These are phyloP conservation scores for Artibeus lituratus DNA, from an alignment of 2,797 vertebrate genomes.

Conservation along the genomic window DNA sequence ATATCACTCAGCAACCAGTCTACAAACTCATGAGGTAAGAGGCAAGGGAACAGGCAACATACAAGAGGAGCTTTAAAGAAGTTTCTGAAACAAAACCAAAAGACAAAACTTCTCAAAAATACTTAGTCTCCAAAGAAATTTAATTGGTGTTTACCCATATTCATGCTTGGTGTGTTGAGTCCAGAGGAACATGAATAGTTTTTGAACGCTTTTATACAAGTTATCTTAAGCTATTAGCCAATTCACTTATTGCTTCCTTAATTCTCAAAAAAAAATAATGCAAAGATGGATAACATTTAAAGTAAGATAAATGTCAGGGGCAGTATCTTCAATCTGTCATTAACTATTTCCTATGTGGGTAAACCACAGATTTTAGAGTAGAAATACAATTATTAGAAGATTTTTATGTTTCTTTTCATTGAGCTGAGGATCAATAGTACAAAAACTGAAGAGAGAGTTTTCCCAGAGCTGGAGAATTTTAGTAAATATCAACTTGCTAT, in stretches of 20 bases:
- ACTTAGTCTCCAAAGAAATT: not conserved
- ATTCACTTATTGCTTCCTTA: not conserved
- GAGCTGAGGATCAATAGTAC: constrained; percentile 62
- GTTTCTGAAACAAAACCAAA: not conserved
- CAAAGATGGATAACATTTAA: constrained; percentile 54
- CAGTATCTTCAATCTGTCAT: constrained; percentile 54
- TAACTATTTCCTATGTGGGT: not conserved
- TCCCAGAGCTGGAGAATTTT: constrained; percentile 46
- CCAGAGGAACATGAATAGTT: not conserved
- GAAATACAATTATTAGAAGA: constrained; percentile 62
- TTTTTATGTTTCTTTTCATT: constrained; percentile 68
- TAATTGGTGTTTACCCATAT: not conserved
- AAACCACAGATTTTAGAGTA: constrained; percentile 42
- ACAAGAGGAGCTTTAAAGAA: not conserved
- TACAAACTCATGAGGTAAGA: not conserved
- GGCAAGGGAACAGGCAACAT: not conserved
- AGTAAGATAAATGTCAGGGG: constrained; percentile 59
- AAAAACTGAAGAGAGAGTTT: constrained; percentile 35
- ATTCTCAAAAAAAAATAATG: not conserved
- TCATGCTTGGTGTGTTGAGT: not conserved
- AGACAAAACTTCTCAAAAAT: not conserved
- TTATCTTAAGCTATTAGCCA: constrained; percentile 29
- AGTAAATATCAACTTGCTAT: constrained; percentile 42
- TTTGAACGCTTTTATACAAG: not conserved
- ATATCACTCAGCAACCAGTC: not conserved